These are phyloP conservation scores for Hesperia comma DNA, from an alignment of 2,888 invertebrate genomes.

Conservation along the genomic window DNA sequence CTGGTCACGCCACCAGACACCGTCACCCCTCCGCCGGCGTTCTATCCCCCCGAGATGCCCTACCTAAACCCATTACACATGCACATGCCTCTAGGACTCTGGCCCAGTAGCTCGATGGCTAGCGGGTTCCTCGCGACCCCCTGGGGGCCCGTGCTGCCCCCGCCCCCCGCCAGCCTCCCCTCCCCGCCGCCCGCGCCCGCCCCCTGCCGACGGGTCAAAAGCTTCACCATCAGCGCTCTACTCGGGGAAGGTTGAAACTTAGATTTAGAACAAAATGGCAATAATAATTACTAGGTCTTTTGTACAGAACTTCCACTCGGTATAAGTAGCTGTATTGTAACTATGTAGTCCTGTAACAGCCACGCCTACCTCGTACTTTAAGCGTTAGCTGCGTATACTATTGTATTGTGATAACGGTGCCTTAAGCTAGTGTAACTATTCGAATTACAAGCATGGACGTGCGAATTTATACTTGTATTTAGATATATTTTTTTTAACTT, in stretches of 20 bases:
- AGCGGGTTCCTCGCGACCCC: conserved; percentile 51
- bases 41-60: conserved; percentile 67
- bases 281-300: conserved; percentile 36
- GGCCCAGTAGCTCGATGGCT: conserved; percentile 58
- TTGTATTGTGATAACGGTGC: conserved; percentile 71
- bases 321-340: conserved; percentile 13
- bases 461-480: conserved; percentile 14
- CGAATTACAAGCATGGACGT: conserved; percentile 4
- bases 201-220: conserved; percentile 72
- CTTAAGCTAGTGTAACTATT: conserved; percentile 48
- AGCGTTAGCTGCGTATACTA: conserved; percentile 39
- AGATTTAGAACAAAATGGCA: conserved; percentile 16
- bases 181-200: conserved; percentile 62
- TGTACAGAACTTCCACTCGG: conserved; percentile 38
- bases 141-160: conserved; percentile 66
- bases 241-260: conserved; percentile 74
- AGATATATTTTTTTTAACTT: conserved; percentile 15
- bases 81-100: conserved; percentile 69
- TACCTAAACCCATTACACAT: conserved; percentile 65
- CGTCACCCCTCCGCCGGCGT: conserved; percentile 55
- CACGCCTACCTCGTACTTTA: conserved; percentile 48
- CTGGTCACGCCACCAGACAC: conserved; percentile 54
- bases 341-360: conserved; percentile 34
- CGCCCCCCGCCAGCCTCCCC: conserved; percentile 55
- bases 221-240: conserved; percentile 79